phyloP scores from a whole-genome alignment of 2,888 invertebrate species.

The Bibio marci region DNA sequence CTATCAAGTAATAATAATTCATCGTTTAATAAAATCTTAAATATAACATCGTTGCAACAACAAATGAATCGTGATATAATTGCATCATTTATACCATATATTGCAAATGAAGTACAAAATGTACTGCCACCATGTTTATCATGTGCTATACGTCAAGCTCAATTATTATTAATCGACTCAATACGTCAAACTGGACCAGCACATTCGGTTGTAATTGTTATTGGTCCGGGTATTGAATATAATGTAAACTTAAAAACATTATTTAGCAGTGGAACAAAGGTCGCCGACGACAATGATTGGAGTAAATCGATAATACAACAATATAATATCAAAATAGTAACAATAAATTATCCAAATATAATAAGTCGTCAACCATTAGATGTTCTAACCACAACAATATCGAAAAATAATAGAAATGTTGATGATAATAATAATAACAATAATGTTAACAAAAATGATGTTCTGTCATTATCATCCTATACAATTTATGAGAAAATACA shows the following conservation, averaged over 20 bases:
- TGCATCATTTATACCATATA: conserved; percentile 33
- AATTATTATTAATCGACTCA: conserved; percentile 31
- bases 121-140: conserved; percentile 30
- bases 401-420: conserved; percentile 20
- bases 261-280: too few relatives aligned
- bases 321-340: conserved; percentile 32
- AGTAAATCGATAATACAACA: conserved; percentile 16
- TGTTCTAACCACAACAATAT: conserved; percentile 30
- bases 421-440: too few relatives aligned
- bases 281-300: neutral
- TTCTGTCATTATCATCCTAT: conserved; percentile 21
- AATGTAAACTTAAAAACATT: too few relatives aligned
- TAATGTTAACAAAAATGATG: too few relatives aligned
- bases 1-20: conserved; percentile 27
- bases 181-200: conserved; percentile 29
- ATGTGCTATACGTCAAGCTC: conserved; percentile 11
- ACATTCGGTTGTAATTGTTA: conserved; percentile 34
- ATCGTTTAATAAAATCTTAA: conserved; percentile 17
- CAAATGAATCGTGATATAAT: conserved; percentile 26
- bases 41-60: conserved; percentile 23
- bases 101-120: conserved; percentile 30
- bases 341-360: conserved; percentile 36
- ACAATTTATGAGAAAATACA: conserved; percentile 34
- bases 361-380: conserved; percentile 29
- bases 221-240: conserved; percentile 35